A percentile compares a stretch with the other conserved stretches of the same genome.
These are phyloP conservation scores for Eristalinus sepulchralis DNA, from an alignment of 2,888 invertebrate genomes.

Conservation along the genomic window DNA sequence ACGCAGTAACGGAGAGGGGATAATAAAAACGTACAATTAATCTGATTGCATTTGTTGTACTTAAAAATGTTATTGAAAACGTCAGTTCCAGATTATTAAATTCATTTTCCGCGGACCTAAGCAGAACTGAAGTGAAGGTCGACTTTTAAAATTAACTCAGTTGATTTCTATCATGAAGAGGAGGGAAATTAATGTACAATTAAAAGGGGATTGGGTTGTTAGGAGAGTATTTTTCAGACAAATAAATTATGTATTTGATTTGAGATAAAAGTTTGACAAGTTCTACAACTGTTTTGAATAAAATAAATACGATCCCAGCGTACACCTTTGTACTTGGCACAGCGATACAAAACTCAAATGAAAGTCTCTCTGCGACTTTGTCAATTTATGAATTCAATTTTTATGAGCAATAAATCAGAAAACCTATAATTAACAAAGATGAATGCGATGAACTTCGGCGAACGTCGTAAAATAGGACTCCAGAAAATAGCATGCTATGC, in stretches of 20 bases:
- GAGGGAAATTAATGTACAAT: not conserved
- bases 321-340: not conserved
- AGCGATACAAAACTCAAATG: not conserved
- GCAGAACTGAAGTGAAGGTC: not conserved
- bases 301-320: not conserved
- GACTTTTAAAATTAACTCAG: not conserved
- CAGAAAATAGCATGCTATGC: not conserved
- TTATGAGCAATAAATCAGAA: not conserved
- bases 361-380: not conserved
- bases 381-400: not conserved
- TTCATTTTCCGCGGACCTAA: not conserved
- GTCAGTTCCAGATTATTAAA: slow-evolving; percentile 34
- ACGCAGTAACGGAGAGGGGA: not conserved
- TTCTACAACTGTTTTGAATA: not conserved
- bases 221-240: not conserved
- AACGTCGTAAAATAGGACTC: not conserved
- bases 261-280: not conserved
- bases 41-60: slow-evolving; percentile 10
- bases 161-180: not conserved
- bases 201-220: not conserved
- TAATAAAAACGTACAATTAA: slow-evolving; percentile 15
- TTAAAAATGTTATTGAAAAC: slow-evolving; percentile 5
- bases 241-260: not conserved
- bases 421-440: not conserved
- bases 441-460: not conserved